Base-by-base conservation (phyloP, 2,888 invertebrate species). In the Acronicta alni region DNA sequence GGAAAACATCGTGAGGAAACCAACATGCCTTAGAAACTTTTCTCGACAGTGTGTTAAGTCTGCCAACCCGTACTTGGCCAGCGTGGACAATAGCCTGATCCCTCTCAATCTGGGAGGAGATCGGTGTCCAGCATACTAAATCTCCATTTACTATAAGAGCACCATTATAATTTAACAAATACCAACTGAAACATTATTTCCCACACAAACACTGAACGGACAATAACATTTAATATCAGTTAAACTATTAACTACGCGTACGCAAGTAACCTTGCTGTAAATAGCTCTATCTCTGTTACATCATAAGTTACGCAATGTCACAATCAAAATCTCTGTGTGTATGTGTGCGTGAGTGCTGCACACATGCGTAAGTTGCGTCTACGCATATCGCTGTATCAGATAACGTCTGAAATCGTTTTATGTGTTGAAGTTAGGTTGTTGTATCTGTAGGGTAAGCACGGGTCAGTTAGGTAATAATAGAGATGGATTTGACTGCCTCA, bases 221-320 rank as follows among this genome's bases (percentile, higher is more conserved):
- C 37, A 62, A 42, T 42, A 44, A 15, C 30, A 55, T 39, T 39
- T 35, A 46, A 37, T 44, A 65, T 65, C 48, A 46, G 45, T 54
- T 71, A 46, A 54, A 51, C 62, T 57, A 42, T 37, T 41, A 68
- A 61, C 49, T 45, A 42, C 41, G 55, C 39, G 49, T 47, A 20
- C 49, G 39, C 38, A 47, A 47, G 47, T 73, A 76, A 75, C 77
- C 74, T 75, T 76, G 75, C 39, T 54, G 47, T 67, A 73, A 79
- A 78, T 77, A 79, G 48, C 55, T 69, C 48, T 61, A 71, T 57
- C 51, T 37, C 57, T 26, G 59, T 82, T 82, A 80, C 82, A 81
- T 82, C 75, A 82, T 52, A 62, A 10, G 49, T 82, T 81, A 70
- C 79, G 74, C 66, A 83, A 82, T 67, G 61, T 57, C 57, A 66